phyloP scores from a whole-genome alignment of 2,797 vertebrate genomes.

The Pelochelys cantorii region DNA sequence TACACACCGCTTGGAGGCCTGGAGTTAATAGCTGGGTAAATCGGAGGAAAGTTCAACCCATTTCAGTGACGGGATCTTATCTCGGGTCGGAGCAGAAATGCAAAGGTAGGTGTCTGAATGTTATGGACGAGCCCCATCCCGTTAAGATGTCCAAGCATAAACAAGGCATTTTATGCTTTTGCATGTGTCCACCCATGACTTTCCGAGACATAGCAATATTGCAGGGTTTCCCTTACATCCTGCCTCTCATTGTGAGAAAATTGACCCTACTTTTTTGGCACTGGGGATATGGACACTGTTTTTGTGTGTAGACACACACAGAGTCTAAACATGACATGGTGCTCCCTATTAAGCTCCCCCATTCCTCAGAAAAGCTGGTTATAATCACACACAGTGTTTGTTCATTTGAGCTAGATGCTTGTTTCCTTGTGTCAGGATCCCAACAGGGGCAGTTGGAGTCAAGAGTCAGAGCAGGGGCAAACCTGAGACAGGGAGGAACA shows the following conservation, averaged over 20 bases:
- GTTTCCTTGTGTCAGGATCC: not conserved
- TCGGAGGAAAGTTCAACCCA: slow-evolving; percentile 59
- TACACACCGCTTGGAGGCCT: slow-evolving; percentile 6
- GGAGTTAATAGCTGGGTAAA: slow-evolving; percentile 45
- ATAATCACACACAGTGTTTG: accelerated
- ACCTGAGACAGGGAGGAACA: not conserved
- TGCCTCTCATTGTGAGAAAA: not conserved
- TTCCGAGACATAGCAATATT: not conserved
- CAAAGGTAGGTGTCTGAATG: not conserved
- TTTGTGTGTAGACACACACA: not conserved
- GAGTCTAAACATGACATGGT: not conserved
- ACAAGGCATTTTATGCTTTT: not conserved
- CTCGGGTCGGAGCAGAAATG: not conserved
- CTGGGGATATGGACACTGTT: not conserved
- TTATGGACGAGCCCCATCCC: slow-evolving; percentile 17
- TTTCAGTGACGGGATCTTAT: slow-evolving; percentile 56
- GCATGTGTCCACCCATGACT: not conserved
- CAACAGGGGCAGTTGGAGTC: not conserved
- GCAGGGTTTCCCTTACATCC: not conserved
- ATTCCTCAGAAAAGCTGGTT: not conserved
- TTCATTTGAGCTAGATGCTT: not conserved
- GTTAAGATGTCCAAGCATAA: not conserved
- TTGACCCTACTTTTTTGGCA: not conserved
- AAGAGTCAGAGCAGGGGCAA: not conserved
- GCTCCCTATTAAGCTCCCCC: not conserved